Evolutionary conservation across 2,888 invertebrate species (phyloP), one percentile per base, ranked within the genome.

Genomic region (Orchestes rusci): DNA sequence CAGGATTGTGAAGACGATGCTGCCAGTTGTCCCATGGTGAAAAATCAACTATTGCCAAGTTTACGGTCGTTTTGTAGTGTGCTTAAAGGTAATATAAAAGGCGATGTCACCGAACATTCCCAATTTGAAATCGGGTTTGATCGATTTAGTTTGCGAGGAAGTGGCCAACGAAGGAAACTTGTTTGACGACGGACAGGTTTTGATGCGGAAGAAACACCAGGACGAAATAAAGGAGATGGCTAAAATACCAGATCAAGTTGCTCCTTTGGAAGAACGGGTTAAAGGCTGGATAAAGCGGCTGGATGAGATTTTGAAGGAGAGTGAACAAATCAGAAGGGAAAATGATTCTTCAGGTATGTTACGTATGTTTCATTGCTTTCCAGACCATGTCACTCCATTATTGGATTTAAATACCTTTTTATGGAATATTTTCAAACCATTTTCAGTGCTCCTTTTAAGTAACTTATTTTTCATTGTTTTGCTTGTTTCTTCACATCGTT

Each of bases 241-340:
- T 0, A 79, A 80, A 53, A 77, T 79, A 53, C 77, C 79, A 2
- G 80, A 76, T 38, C 79, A 78, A 39, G 75, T 83, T 13, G 67
- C 73, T 1, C 73, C 73, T 50, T 64, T 89, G 4, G 90, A 90
- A 59, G 79, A 82, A 30, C 72, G 87, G 1, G 83, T 89, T 2
- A 80, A 75, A 50, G 75, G 75, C 47, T 90, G 90, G 91, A 81
- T 83, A 16, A 86, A 86, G 59, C 80, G 76, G 56, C 77, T 90
- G 16, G 81, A 84, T 65, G 87, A 89, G 68, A 81, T 88, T 46
- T 73, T 94, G 39, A 85, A 89, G 45, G 93, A 94, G 64, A 92
- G 92, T 60, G 92, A 92, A 61, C 92, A 94, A 63, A 74, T 95
- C 50, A 75, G 94, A 40, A 80, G 88, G 29, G 95, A 95, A 65